Evolutionary conservation across 2,797 vertebrate genomes (phyloP).

Genomic region (Halcyon badia): DNA sequence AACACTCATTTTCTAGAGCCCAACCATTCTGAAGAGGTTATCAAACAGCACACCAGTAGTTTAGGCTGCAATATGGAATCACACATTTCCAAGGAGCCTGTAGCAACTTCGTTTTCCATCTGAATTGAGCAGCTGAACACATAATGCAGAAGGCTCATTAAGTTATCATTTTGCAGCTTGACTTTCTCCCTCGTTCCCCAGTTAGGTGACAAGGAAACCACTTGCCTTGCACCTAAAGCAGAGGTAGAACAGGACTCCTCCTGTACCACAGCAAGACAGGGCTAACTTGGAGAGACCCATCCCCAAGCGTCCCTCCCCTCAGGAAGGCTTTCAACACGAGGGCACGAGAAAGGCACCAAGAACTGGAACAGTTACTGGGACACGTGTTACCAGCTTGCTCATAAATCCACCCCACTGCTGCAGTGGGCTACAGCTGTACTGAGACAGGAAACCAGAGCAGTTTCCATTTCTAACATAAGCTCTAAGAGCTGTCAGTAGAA

Average conservation of each 20-base stretch:
- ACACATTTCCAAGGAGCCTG: background rate
- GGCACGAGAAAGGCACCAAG: background rate
- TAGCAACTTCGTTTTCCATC: background rate
- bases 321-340: background rate
- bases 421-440: background rate
- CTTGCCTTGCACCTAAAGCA: background rate
- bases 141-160: background rate
- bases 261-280: rapidly evolving
- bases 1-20: background rate
- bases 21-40: background rate
- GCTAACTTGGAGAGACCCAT: background rate
- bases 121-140: background rate
- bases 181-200: background rate
- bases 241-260: background rate
- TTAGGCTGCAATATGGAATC: rapidly evolving
- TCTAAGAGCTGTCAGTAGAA: background rate
- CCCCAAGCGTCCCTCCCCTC: background rate
- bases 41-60: background rate
- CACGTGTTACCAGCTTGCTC: background rate
- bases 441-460: background rate
- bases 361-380: background rate
- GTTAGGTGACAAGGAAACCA: background rate
- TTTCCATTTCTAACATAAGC: background rate
- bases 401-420: background rate
- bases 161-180: background rate